phyloP scores from a whole-genome alignment of 2,113 vertebrate genomes.

The Triplophysa rosa region DNA sequence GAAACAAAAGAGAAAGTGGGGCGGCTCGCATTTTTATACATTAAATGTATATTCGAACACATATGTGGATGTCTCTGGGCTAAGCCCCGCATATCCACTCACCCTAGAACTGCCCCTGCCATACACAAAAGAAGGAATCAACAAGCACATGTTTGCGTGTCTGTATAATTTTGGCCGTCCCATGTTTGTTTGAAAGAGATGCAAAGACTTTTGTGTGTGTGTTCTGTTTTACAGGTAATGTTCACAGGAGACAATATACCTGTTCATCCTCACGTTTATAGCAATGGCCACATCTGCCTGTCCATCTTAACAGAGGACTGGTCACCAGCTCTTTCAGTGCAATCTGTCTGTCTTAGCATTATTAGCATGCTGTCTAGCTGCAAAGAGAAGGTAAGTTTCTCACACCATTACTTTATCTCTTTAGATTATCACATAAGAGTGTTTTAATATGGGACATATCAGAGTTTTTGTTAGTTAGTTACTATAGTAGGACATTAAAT shows the following conservation, averaged over 20 bases:
- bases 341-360: slow-evolving; percentile 99
- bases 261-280: slow-evolving; percentile 98
- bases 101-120: too few relatives aligned
- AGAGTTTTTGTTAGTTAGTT: slow-evolving; percentile 12
- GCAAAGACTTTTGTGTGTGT: background rate
- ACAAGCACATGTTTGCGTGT: too few relatives aligned
- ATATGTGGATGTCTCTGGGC: too few relatives aligned
- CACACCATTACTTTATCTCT: background rate
- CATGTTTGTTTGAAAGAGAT: background rate
- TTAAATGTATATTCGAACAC: too few relatives aligned
- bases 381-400: slow-evolving; percentile 94
- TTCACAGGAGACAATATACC: slow-evolving; percentile 99
- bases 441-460: background rate
- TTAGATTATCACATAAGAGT: background rate
- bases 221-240: slow-evolving; percentile 83
- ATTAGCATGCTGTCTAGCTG: slow-evolving; percentile 99
- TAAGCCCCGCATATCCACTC: too few relatives aligned
- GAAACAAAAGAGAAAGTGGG: too few relatives aligned
- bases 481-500: slow-evolving; percentile 14
- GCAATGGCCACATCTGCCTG: slow-evolving; percentile 99
- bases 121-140: too few relatives aligned
- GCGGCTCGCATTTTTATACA: too few relatives aligned
- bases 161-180: too few relatives aligned
- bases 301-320: slow-evolving; percentile 99
- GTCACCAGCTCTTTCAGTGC: slow-evolving; percentile 98